phyloP scores from a whole-genome alignment of 2,113 vertebrate genomes.

The Rana temporaria region DNA sequence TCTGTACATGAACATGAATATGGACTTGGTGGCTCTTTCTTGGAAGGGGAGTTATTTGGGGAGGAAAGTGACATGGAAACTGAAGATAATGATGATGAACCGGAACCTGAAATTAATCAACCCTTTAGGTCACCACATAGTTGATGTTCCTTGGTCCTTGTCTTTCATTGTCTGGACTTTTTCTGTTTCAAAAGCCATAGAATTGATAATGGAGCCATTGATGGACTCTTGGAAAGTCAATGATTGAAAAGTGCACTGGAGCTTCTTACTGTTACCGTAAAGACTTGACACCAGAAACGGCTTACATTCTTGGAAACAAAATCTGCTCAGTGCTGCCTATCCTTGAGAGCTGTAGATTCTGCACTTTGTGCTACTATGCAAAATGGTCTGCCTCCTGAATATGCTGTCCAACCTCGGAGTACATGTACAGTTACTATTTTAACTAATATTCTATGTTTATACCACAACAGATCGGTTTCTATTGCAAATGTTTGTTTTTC shows the following conservation, averaged over 20 bases:
- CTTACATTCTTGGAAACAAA: neutral
- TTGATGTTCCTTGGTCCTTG: neutral
- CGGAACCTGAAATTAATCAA: neutral
- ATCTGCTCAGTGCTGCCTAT: neutral
- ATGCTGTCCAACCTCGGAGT: neutral
- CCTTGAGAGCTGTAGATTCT: neutral
- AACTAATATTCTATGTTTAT: too few species aligned
- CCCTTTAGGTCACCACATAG: neutral
- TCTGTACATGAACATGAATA: slow-evolving; percentile 88
- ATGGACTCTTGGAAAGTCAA: neutral
- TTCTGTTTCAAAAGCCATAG: neutral
- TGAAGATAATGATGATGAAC: neutral
- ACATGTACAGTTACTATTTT: too few species aligned
- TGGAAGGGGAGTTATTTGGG: slow-evolving; percentile 82
- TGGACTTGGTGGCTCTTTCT: slow-evolving; percentile 75
- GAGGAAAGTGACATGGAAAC: slow-evolving; percentile 75
- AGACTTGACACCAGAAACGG: too few species aligned
- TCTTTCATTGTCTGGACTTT: too few species aligned
- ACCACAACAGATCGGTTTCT: too few species aligned
- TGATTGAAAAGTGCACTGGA: neutral
- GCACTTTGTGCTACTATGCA: slow-evolving; percentile 1
- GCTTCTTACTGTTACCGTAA: neutral
- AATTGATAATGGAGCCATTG: neutral
- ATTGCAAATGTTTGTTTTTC: too few species aligned
- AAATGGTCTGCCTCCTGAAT: neutral